Percentiles rank a stretch among this genome's conserved stretches.
These are phyloP conservation scores for Cinclus cinclus DNA, from an alignment of 2,113 vertebrate species.

Conservation along the genomic window DNA sequence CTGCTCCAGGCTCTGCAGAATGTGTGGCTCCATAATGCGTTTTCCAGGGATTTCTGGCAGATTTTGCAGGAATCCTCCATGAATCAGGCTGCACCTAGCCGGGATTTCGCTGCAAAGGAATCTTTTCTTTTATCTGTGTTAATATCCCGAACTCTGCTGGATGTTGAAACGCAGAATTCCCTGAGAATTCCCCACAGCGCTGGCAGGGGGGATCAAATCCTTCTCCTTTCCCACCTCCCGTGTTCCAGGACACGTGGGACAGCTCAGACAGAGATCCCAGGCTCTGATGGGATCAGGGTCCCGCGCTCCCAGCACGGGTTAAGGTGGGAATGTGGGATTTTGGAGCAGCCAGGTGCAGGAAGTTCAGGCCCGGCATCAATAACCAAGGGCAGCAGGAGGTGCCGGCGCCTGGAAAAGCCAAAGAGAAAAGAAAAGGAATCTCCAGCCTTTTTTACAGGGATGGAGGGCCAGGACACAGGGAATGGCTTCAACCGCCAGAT, in stretches of 20 bases:
- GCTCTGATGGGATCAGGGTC: not conserved
- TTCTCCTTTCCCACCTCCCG: not conserved
- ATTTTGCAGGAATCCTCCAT: not conserved
- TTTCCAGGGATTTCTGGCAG: not conserved
- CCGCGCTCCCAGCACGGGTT: accelerated
- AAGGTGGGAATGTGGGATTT: not conserved
- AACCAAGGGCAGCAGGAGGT: accelerated
- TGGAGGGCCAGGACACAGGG: not conserved
- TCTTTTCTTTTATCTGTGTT: not conserved
- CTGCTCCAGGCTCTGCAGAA: not conserved
- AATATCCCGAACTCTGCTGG: not conserved
- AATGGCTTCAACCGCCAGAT: not conserved
- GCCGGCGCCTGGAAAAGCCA: not conserved
- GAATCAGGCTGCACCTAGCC: not conserved
- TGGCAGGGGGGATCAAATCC: not conserved
- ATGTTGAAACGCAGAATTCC: not conserved
- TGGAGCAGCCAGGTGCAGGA: not conserved
- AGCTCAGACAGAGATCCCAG: not conserved
- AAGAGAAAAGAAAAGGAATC: not conserved
- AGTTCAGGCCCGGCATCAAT: not conserved
- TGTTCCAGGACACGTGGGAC: not conserved
- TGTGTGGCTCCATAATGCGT: not conserved
- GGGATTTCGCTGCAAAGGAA: not conserved
- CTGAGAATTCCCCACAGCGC: not conserved
- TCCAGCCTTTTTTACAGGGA: not conserved